phyloP scores from a whole-genome alignment of 2,113 vertebrate genomes.

The Clarias magur region DNA sequence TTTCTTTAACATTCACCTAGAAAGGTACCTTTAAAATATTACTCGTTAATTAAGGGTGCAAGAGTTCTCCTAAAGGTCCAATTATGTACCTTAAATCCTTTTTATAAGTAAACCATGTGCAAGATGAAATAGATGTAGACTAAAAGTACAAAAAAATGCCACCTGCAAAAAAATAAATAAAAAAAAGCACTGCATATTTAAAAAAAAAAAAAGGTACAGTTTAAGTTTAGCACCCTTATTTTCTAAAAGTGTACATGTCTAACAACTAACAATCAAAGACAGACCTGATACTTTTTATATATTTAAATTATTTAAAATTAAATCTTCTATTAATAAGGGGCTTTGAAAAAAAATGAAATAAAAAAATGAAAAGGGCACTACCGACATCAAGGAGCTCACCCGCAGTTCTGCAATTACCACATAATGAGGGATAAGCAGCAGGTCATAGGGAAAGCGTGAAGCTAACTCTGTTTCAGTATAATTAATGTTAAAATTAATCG shows the following conservation, averaged over 20 bases:
- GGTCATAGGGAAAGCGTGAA: not conserved
- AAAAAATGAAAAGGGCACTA: not conserved
- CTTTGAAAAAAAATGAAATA: not conserved
- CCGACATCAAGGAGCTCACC: not conserved
- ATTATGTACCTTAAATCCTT: not conserved
- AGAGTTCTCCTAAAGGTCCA: not conserved
- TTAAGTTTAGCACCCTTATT: not conserved
- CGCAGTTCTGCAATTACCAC: not conserved
- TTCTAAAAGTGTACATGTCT: not conserved
- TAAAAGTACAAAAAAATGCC: not conserved
- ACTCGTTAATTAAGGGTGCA: not conserved
- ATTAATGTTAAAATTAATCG: conserved; percentile 1
- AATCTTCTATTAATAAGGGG: not conserved
- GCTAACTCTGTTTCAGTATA: not conserved
- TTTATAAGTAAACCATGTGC: not conserved
- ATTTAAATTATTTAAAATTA: not conserved
- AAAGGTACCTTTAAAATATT: not conserved
- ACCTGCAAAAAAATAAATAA: not conserved
- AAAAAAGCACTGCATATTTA: too few relatives aligned
- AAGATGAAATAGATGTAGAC: not conserved
- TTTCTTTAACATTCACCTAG: not conserved
- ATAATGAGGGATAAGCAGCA: not conserved
- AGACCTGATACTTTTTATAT: not conserved
- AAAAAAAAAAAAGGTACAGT: not conserved
- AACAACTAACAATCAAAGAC: not conserved